Conservation (phyloP, 2,888 invertebrate genomes). For the Conchocele bisecta region DNA sequence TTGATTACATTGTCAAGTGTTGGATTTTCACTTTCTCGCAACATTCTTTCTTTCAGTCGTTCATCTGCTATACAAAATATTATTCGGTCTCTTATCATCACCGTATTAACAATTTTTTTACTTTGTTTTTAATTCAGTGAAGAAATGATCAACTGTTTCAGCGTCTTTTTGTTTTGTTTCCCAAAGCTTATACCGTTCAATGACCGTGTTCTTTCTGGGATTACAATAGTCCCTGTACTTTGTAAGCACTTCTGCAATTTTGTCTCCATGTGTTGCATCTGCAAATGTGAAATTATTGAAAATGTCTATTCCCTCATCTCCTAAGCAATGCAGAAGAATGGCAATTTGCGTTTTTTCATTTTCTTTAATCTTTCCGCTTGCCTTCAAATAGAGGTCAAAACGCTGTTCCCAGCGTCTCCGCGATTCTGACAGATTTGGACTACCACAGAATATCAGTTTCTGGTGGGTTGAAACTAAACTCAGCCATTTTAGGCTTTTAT, state of each 20-base stretch:
- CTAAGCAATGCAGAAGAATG: conserved; percentile 25
- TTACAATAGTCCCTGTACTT: conserved; percentile 27
- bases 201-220: conserved; percentile 30
- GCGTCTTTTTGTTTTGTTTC: conserved; percentile 14
- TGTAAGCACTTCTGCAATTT: conserved; percentile 3
- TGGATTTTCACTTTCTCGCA: conserved; percentile 26
- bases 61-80: conserved; percentile 18
- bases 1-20: conserved; percentile 24
- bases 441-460: too few species aligned
- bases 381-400: too few species aligned
- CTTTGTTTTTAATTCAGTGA: conserved; percentile 28
- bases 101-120: conserved; percentile 37
- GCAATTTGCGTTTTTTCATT: conserved; percentile 9
- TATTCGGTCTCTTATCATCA: conserved; percentile 29
- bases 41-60: conserved; percentile 21
- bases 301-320: conserved; percentile 28
- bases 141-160: conserved; percentile 29
- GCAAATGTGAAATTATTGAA: conserved; percentile 26
- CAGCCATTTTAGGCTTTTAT: too few species aligned
- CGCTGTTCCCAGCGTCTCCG: too few species aligned
- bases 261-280: not conserved
- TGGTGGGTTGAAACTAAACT: too few species aligned
- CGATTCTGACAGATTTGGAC: too few species aligned
- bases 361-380: not conserved
- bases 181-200: conserved; percentile 35